Base-by-base conservation (phyloP, 2,113 vertebrate species). In the Chitala chitala region DNA sequence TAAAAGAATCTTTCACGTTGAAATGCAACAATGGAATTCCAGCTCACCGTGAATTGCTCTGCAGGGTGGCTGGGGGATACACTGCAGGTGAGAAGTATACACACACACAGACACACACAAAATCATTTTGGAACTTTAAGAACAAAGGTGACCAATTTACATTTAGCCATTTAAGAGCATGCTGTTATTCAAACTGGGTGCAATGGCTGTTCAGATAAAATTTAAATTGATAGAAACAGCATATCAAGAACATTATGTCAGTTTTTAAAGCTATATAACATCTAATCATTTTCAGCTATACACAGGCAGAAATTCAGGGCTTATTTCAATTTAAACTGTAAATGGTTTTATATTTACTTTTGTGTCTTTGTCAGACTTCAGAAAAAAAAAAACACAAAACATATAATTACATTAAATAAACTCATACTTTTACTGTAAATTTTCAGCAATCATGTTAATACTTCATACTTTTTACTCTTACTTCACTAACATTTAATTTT, bases 61-160 rank as follows among this genome's bases (percentile, higher is more conserved):
- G 66, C 29, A 2, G 66, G 66, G 48, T 1, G 48, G 26, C 66
- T n/a, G 8, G 44, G 13, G 33, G 66, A 24, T 46, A 69, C 44
- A 51, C 66, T n/a, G 66, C 46, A 69, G 66, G 66, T 51, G 66
- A 69, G 44, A 50, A 69, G 22, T 22, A 63, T 46, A 63, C 66
- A 50, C 56, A 31, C 44, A 42, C 12, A 29, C 36, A 40, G 31
- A 64, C 61, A 64, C 33, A 13, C 20, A 4, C 58, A 46, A 26
- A 50, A 48, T 69, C 46, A 69, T 51, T 50, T 46, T 40, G 40
- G 64, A 24, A 46, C 24, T 40, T 46, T 17, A 9, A 46, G 12
- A 36, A 40, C 20, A 36, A 44, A 66, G 5, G n/a, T 24, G 40
- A 46, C 9, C 46, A 17, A 68, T 68, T 68, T 46, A 46, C 42